These are phyloP conservation scores for Saxidomus purpurata DNA, from an alignment of 1,140 invertebrate genomes.

Conservation along the genomic window DNA sequence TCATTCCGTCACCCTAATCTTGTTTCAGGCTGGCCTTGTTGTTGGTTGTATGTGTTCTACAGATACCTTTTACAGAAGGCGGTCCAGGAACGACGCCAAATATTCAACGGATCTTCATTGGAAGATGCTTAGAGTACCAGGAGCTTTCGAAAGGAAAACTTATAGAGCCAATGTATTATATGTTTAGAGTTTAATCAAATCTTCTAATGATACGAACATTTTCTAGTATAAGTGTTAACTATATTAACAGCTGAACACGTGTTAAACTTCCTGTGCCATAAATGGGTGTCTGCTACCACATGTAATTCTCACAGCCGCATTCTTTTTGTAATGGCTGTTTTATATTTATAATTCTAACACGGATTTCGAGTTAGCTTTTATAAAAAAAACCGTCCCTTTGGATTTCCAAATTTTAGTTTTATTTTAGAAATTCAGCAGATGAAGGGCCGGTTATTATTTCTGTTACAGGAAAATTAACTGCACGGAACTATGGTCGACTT, in stretches of 20 bases:
- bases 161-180: neutral
- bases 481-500: neutral
- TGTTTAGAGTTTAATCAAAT: too few relatives aligned
- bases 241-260: neutral
- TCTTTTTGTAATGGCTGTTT: too few relatives aligned
- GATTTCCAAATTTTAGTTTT: neutral
- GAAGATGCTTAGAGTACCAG: neutral
- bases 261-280: neutral
- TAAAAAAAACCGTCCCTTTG: neutral
- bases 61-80: neutral
- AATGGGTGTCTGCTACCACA: neutral
- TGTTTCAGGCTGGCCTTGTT: neutral
- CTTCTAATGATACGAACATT: neutral
- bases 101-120: neutral
- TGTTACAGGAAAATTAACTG: conserved; percentile 7
- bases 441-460: too few relatives aligned
- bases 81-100: neutral
- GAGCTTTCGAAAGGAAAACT: conserved; percentile 12
- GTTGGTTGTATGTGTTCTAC: neutral
- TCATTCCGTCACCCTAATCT: neutral
- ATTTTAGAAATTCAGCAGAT: neutral
- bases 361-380: neutral
- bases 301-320: neutral
- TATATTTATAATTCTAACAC: neutral
- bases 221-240: neutral